phyloP scores from a whole-genome alignment of 2,888 invertebrate genomes.

The Bombylius major region DNA sequence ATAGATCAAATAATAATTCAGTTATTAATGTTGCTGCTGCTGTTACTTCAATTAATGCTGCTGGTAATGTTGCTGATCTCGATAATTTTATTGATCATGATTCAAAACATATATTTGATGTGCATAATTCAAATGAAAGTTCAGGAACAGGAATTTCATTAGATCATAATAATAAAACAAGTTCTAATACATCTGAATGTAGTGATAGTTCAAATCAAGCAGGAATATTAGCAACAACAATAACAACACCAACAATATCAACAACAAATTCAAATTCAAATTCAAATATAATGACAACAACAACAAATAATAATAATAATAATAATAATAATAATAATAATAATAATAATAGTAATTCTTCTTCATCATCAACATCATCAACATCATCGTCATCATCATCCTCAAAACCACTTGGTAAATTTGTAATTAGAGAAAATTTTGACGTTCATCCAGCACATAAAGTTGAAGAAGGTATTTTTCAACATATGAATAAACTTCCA shows the following conservation, averaged over 20 bases:
- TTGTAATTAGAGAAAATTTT: conserved; percentile 34
- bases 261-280: no score
- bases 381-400: not conserved
- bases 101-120: conserved; percentile 33
- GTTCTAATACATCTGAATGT: conserved; percentile 6
- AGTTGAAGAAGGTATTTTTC: conserved; percentile 36
- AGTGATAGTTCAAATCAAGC: conserved; percentile 7
- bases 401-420: conserved; percentile 27
- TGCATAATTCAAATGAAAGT: conserved; percentile 26
- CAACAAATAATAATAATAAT: not conserved
- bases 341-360: not conserved
- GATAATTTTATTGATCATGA: conserved; percentile 29
- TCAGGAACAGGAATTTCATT: not conserved
- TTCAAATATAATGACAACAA: no score
- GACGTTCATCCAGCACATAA: conserved; percentile 35
- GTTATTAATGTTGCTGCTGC: not conserved
- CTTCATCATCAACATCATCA: not conserved
- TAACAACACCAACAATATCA: no score
- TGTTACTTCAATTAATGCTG: not conserved
- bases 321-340: conserved; percentile 2
- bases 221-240: not conserved
- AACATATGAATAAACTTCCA: conserved; percentile 36
- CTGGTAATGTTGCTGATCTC: not conserved
- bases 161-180: not conserved
- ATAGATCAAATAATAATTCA: not conserved